A percentile compares a stretch with the other conserved stretches of the same genome.
Evolutionary conservation across 2,113 vertebrate species (phyloP).

Genomic region (Tachysurus fulvidraco): DNA sequence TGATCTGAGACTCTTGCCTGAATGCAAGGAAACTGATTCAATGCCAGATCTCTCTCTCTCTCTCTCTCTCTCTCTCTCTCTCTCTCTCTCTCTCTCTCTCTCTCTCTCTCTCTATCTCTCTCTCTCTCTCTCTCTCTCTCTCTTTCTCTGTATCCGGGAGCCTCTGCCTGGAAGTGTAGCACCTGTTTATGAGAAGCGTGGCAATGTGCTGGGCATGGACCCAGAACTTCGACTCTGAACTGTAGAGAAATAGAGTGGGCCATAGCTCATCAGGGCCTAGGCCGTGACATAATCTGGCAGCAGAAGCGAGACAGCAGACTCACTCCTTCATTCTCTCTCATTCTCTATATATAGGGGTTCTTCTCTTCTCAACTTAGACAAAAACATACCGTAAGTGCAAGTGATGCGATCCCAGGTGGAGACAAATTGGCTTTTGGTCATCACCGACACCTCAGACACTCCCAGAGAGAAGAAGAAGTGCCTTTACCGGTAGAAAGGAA

Average conservation of each 20-base stretch:
- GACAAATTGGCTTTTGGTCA: conserved; percentile 41
- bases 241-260: conserved; percentile 44
- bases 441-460: conserved; percentile 33
- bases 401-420: conserved; percentile 13
- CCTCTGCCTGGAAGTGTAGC: conserved; percentile 1
- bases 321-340: not conserved
- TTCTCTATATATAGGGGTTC: not conserved
- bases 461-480: conserved; percentile 32
- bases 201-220: conserved; percentile 12
- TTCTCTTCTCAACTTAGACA: conserved; percentile 1
- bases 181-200: conserved; percentile 43
- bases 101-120: not conserved
- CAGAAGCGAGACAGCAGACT: not conserved
- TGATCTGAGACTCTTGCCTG: conserved; percentile 15
- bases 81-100: not conserved
- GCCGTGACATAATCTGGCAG: conserved; percentile 32
- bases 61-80: not conserved
- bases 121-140: not conserved
- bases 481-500: not conserved
- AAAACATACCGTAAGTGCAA: conserved; percentile 29
- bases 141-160: not conserved
- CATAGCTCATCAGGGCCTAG: conserved; percentile 46
- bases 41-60: not conserved
- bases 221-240: conserved; percentile 29
- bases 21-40: conserved; percentile 32